These are phyloP conservation scores for Melanotaenia nigrans DNA, from an alignment of 2,797 vertebrate species.

Conservation along the genomic window DNA sequence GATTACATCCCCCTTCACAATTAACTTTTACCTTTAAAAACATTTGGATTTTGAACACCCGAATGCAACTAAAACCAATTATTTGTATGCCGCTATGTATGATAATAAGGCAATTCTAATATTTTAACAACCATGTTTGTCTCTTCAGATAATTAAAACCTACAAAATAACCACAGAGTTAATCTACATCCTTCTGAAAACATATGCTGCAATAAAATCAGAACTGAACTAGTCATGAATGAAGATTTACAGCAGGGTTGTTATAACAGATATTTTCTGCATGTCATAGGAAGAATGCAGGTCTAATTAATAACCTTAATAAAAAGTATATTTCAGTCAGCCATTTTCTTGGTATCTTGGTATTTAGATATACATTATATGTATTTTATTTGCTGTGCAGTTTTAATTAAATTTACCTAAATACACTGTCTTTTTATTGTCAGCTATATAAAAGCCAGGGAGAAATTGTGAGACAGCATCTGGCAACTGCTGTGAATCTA, in stretches of 20 bases:
- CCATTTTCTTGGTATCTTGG: background rate
- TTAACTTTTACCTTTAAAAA: background rate
- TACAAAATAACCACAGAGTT: slow-evolving; percentile 14
- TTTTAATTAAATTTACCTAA: background rate
- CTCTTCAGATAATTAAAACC: background rate
- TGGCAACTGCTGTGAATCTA: background rate
- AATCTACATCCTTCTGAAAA: slow-evolving; percentile 22
- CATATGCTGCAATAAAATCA: slow-evolving; percentile 5
- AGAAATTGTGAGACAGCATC: background rate
- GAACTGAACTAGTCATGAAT: background rate
- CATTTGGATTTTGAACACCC: background rate
- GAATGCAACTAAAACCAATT: background rate
- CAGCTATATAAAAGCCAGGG: background rate
- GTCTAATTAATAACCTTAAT: slow-evolving; percentile 8
- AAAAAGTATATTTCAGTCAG: slow-evolving; percentile 6
- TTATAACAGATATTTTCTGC: background rate
- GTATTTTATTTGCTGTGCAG: background rate
- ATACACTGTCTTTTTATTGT: background rate
- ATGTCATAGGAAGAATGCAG: background rate
- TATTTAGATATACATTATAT: background rate
- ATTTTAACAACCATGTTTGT: background rate
- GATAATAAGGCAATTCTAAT: background rate
- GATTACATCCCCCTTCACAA: background rate
- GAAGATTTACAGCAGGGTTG: background rate
- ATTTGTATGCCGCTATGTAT: background rate